A percentile compares a stretch with the other conserved stretches of the same genome.
These are phyloP conservation scores for Brachirus orientalis DNA, from an alignment of 2,113 vertebrate genomes.

Conservation along the genomic window DNA sequence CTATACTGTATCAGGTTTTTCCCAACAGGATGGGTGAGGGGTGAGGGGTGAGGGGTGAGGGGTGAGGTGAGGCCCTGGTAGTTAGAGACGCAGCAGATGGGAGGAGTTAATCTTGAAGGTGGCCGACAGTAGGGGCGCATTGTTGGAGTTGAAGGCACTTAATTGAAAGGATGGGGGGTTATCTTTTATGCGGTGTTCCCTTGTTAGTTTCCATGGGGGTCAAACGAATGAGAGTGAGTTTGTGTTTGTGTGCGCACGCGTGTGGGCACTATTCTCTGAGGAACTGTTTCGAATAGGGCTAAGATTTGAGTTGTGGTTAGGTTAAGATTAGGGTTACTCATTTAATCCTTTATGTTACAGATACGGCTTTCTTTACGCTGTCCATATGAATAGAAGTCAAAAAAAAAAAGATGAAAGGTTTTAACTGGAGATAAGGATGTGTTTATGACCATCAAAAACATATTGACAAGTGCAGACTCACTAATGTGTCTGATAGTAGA, in stretches of 20 bases:
- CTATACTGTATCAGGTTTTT: slow-evolving; percentile 16
- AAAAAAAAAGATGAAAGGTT: background rate
- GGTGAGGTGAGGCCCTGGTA: slow-evolving; percentile 20
- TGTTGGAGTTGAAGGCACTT: slow-evolving; percentile 34
- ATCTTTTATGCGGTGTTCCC: slow-evolving; percentile 61
- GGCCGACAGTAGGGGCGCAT: slow-evolving; percentile 41
- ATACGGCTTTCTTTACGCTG: too few relatives aligned
- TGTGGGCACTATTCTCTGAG: too few relatives aligned
- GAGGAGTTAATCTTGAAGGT: slow-evolving; percentile 15
- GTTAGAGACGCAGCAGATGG: slow-evolving; percentile 33
- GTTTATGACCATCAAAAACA: background rate
- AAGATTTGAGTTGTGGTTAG: background rate
- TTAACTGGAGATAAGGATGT: background rate
- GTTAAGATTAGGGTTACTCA: too few relatives aligned
- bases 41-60: background rate
- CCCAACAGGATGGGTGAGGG: slow-evolving; percentile 25
- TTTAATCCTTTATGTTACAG: too few relatives aligned
- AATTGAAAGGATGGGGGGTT: background rate
- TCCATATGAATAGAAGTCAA: too few relatives aligned
- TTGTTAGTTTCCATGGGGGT: slow-evolving; percentile 44
- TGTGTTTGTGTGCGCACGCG: slow-evolving; percentile 15
- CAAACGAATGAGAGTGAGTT: slow-evolving; percentile 32
- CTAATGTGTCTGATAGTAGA: too few relatives aligned
- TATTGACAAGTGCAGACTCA: too few relatives aligned
- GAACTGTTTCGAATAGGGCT: background rate